Evolutionary conservation across 2,797 vertebrate genomes (phyloP).

Genomic region (Diplodus puntazzo): DNA sequence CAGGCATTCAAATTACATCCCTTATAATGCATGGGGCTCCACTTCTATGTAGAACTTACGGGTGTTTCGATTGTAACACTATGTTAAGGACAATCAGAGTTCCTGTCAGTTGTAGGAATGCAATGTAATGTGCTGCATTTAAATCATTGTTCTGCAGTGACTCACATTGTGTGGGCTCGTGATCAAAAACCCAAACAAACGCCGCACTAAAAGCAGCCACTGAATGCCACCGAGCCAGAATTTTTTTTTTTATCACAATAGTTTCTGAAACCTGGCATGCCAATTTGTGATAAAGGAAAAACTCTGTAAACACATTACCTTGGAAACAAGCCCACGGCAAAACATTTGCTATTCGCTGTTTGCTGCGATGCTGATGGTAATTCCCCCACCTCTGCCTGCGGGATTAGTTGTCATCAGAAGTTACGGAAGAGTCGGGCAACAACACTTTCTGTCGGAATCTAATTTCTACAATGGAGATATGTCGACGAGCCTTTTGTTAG

Average conservation of each 20-base stretch:
- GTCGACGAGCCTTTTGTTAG: not conserved
- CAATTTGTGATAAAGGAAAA: conserved; percentile 49
- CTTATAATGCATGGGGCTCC: not conserved
- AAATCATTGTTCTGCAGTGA: conserved; percentile 24
- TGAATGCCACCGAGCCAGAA: conserved; percentile 8
- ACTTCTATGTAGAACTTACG: not conserved
- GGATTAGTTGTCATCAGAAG: conserved; percentile 40
- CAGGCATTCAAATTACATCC: not conserved
- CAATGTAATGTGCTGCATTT: not conserved
- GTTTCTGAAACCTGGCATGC: conserved; percentile 28
- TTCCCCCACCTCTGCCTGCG: conserved; percentile 38
- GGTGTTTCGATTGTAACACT: not conserved
- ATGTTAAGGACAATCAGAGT: conserved; percentile 9
- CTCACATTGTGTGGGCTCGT: conserved; percentile 46
- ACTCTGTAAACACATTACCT: conserved; percentile 43
- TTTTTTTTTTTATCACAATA: conserved; percentile 18
- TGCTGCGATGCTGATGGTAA: conserved; percentile 37
- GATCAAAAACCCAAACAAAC: conserved; percentile 30
- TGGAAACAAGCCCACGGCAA: conserved; percentile 51
- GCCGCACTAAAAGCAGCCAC: conserved; percentile 14
- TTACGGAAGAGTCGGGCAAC: conserved; percentile 12
- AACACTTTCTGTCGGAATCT: not conserved
- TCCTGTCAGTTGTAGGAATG: not conserved
- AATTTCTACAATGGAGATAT: not conserved
- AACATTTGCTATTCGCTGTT: conserved; percentile 17